Evolutionary conservation across 1,140 invertebrate species (phyloP), one percentile per base, ranked within the genome.

Genomic region (Diachasma alloeum): DNA sequence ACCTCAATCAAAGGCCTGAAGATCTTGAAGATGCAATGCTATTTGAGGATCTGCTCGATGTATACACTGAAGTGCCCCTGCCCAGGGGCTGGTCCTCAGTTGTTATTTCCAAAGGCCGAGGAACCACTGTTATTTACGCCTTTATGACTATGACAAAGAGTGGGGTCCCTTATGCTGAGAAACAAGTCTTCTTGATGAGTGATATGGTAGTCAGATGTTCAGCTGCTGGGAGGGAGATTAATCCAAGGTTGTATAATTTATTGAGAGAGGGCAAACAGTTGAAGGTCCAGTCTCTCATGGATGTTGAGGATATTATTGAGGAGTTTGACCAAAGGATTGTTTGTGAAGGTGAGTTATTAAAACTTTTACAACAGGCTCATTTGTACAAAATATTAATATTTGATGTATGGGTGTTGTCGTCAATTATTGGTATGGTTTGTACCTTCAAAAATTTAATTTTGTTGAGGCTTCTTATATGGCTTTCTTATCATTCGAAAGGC

Each of bases 11-110:
- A 19, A 26, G 59, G 70, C 19, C 59, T 66, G 42, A 74, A 46
- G 17, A 81, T 68, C 42, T 46, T 0, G 72, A 71, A 10, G 80
- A 81, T 15, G 69, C 24, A 4, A 84, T 87, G 81, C 72, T 88
- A 24, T 89, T 89, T 74, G 87, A 89, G 79, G 88, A 88, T 79
- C 79, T 89, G 19, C 75, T 88, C 11, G 88, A 89, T 81, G 72
- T 85, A 42, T 87, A 82, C 73, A 84, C 85, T 46, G 87, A 89
- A 80, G 78, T 85, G 11, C 77, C 66, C n/a, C 78, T 89, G 31
- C 88, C 87, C 1, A 81, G 79, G 31, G 84, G 86, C 15, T 89
- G 88, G 88, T 83, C 82, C 0, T 81, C 83, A 22, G 81, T 85
- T 69, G 83, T 88, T 8, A 86, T 84, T 22, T 86, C 86, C 0